Evolutionary conservation across 2,797 vertebrate genomes (phyloP).

Genomic region (Acrocephalus scirpaceus): DNA sequence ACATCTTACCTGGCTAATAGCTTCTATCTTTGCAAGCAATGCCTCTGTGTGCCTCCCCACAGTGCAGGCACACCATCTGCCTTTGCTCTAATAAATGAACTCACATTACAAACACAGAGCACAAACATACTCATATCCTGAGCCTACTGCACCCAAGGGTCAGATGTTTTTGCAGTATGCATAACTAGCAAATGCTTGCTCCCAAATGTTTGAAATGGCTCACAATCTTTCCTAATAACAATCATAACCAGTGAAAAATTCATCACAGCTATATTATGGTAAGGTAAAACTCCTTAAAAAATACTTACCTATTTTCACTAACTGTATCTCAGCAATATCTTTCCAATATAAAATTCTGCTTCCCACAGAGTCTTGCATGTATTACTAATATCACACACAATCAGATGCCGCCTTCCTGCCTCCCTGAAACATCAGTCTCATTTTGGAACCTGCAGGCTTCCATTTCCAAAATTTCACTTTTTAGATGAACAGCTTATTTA

Average conservation of each 20-base stretch:
- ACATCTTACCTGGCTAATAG: neutral
- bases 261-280: neutral
- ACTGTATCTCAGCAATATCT: neutral
- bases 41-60: neutral
- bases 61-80: slow-evolving; percentile 3
- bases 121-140: neutral
- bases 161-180: neutral
- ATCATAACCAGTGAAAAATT: neutral
- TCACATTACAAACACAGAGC: neutral
- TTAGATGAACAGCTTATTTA: neutral
- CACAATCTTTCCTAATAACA: neutral
- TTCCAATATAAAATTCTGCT: neutral
- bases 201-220: neutral
- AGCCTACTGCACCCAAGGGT: neutral
- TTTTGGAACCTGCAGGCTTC: neutral
- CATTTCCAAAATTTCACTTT: neutral
- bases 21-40: neutral
- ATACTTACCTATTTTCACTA: neutral
- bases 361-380: neutral
- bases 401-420: neutral
- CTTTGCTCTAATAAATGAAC: neutral
- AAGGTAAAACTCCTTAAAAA: neutral
- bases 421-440: neutral
- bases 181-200: neutral
- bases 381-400: neutral